Conservation (phyloP, 2,797 vertebrate genomes). For the Arremon brunneinucha region DNA sequence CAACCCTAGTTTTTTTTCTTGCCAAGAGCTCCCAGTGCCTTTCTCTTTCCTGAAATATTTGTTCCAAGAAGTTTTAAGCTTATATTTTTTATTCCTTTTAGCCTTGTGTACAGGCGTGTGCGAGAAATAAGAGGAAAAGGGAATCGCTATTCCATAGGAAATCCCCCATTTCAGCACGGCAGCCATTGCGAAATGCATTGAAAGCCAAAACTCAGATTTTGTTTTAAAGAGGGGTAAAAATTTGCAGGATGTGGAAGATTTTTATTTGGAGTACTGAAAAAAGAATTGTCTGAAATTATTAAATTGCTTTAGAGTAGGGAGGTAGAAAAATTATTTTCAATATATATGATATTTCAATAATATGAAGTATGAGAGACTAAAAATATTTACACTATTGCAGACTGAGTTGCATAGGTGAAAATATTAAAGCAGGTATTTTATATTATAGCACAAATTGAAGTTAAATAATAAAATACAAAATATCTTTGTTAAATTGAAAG, state of each 20-base stretch:
- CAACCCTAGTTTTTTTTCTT: background rate
- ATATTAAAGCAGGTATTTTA: background rate
- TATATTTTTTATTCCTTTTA: background rate
- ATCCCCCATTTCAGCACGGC: background rate
- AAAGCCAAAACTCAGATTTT: background rate
- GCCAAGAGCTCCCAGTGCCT: background rate
- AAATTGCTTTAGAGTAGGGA: background rate
- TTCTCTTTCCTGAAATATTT: background rate
- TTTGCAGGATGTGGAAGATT: background rate
- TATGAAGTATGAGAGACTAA: background rate
- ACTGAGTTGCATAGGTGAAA: background rate
- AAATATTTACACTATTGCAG: background rate
- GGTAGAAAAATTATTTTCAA: background rate
- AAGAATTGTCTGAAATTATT: background rate
- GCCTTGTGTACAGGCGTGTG: background rate
- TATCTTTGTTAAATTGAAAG: background rate
- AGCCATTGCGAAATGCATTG: background rate
- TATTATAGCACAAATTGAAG: background rate
- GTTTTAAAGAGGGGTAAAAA: background rate
- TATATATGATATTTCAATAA: background rate
- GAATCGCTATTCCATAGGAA: background rate
- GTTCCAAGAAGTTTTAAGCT: background rate
- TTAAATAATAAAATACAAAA: background rate
- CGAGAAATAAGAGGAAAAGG: background rate
- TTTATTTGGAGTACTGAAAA: background rate